These are phyloP conservation scores for Cactoblastis cactorum DNA, from an alignment of 2,888 invertebrate genomes.

Conservation along the genomic window DNA sequence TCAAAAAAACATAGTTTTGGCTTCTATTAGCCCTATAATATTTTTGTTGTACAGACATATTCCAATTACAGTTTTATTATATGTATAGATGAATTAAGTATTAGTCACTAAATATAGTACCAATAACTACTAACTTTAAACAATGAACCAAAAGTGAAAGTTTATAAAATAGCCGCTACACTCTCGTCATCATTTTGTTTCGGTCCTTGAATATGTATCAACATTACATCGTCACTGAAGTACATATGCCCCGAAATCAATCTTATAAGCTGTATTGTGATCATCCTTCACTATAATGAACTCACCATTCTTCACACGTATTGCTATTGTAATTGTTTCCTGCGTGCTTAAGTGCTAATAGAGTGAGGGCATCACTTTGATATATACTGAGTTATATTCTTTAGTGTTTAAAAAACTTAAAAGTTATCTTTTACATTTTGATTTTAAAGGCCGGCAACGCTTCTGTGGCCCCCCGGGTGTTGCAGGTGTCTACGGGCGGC, in stretches of 20 bases:
- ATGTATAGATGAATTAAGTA: no score
- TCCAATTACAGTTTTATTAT: no score
- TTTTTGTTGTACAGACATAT: no score
- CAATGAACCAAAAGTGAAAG: not conserved
- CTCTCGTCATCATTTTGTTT: not conserved
- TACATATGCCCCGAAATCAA: not conserved
- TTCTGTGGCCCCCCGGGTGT: no score
- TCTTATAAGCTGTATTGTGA: not conserved
- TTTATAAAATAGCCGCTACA: not conserved
- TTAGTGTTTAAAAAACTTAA: not conserved
- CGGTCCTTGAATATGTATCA: slow-evolving; percentile 11
- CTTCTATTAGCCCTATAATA: no score
- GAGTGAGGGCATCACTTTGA: no score
- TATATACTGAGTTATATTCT: no score
- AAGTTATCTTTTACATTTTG: no score
- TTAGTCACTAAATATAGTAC: no score
- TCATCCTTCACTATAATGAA: not conserved
- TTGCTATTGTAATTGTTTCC: not conserved
- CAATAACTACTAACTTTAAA: not conserved
- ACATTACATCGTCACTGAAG: slow-evolving; percentile 1
- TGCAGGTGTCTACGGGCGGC: no score
- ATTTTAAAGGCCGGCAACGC: no score
- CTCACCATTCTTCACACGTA: slow-evolving; percentile 3
- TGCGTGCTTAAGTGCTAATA: not conserved
- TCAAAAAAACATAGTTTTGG: no score